A percentile compares a stretch with the other conserved stretches of the same genome.
Conservation (phyloP, 2,797 vertebrate genomes). For the Myoxocephalus aenaeus region DNA sequence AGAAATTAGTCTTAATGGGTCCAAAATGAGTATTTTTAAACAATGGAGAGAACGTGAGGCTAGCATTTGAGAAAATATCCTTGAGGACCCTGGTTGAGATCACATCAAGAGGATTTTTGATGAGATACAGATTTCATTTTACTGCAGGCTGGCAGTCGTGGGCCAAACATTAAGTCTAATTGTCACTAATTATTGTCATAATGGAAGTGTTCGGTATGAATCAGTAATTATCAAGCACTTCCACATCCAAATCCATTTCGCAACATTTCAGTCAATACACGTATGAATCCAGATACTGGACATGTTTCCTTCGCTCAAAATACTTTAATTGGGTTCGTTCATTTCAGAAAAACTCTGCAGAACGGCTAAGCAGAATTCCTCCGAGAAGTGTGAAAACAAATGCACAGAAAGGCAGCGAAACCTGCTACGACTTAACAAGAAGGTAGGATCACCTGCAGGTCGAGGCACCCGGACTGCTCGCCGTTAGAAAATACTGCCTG, state of each 20-base stretch:
- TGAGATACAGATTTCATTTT: constrained; percentile 5
- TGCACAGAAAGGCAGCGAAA: not conserved
- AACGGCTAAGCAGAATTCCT: not conserved
- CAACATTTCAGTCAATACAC: not conserved
- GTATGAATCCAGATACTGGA: not conserved
- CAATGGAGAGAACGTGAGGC: not conserved
- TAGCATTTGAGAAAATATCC: not conserved
- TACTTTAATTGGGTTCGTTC: not conserved
- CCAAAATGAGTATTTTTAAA: not conserved
- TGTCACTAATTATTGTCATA: constrained; percentile 5
- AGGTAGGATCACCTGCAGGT: constrained; percentile 20
- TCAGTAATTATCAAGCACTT: constrained; percentile 19
- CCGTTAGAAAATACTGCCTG: constrained; percentile 49
- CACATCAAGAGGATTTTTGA: not conserved
- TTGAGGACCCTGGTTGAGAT: not conserved
- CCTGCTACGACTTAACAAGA: constrained; percentile 21
- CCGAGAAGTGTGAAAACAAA: not conserved
- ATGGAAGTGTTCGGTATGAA: not conserved
- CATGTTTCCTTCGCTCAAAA: not conserved
- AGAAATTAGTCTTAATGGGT: not conserved
- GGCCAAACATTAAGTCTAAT: constrained; percentile 1
- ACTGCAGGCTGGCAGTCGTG: not conserved
- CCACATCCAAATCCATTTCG: not conserved
- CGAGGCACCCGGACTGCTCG: constrained; percentile 13
- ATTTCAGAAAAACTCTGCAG: not conserved